Evolutionary conservation across 2,113 vertebrate species (phyloP).

Genomic region (Myotis yumanensis): DNA sequence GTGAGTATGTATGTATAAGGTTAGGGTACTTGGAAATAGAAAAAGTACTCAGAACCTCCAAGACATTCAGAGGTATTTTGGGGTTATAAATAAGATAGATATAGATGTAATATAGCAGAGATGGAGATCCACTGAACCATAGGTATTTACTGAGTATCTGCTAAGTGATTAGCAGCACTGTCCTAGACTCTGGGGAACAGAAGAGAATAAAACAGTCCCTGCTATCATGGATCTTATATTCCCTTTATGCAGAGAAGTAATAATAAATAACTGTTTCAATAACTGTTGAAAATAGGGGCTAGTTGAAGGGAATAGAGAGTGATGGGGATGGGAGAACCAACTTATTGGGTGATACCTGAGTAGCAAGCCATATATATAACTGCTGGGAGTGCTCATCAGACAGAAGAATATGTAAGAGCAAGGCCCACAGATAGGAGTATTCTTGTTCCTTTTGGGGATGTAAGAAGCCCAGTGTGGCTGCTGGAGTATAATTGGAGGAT

Average conservation of each 20-base stretch:
- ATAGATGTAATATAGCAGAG: background rate
- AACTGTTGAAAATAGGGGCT: background rate
- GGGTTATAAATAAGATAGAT: background rate
- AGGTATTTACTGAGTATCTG: background rate
- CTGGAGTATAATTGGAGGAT: background rate
- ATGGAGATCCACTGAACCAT: background rate
- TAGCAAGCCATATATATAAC: no score
- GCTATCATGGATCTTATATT: background rate
- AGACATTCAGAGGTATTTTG: background rate
- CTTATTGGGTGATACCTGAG: no score
- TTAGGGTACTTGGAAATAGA: background rate
- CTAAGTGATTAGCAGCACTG: background rate
- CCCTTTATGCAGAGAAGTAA: background rate
- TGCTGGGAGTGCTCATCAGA: no score
- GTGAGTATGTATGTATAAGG: background rate
- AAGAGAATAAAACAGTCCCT: background rate
- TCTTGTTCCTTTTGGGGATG: no score
- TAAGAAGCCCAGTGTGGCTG: background rate
- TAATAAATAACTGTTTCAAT: background rate
- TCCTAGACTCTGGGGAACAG: background rate
- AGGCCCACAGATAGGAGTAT: background rate
- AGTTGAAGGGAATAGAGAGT: background rate
- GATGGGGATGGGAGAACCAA: no score
- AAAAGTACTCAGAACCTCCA: background rate
- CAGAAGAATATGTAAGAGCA: background rate